phyloP scores from a whole-genome alignment of 2,888 invertebrate genomes.

The Catocala nupta region DNA sequence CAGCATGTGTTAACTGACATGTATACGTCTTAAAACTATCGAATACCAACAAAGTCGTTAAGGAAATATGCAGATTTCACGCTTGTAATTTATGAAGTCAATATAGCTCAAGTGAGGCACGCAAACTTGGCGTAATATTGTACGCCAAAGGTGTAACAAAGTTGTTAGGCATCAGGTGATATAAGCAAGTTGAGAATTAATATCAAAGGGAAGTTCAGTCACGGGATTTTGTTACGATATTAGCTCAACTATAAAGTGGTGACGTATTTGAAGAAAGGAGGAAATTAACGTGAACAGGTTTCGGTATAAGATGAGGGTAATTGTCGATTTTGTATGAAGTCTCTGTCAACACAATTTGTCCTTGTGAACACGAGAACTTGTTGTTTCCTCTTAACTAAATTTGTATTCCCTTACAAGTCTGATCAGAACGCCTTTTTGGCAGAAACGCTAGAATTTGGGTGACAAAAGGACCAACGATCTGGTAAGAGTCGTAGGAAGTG shows the following conservation, averaged over 20 bases:
- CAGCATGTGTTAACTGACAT: no score
- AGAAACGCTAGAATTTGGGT: no score
- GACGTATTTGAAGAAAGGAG: conserved; percentile 4
- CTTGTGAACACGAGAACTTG: not conserved
- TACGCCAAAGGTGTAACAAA: conserved; percentile 21
- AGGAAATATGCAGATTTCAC: conserved; percentile 16
- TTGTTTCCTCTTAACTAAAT: no score
- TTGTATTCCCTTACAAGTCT: no score
- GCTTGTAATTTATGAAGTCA: conserved; percentile 20
- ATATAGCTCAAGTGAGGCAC: conserved; percentile 12
- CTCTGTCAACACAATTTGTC: no score
- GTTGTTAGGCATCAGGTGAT: conserved; percentile 36
- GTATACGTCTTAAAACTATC: not conserved
- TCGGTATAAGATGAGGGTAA: no score
- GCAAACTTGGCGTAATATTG: conserved; percentile 24
- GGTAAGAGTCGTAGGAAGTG: no score
- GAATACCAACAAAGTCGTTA: not conserved
- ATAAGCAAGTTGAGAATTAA: conserved; percentile 35
- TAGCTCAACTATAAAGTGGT: conserved; percentile 17
- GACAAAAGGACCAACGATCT: no score
- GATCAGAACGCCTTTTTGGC: no score
- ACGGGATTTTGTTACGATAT: conserved; percentile 35
- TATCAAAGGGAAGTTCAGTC: conserved; percentile 32
- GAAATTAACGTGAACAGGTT: not conserved
- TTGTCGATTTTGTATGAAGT: no score